Evolutionary conservation across 2,888 invertebrate genomes (phyloP).

Genomic region (Synergus laeviventris): DNA sequence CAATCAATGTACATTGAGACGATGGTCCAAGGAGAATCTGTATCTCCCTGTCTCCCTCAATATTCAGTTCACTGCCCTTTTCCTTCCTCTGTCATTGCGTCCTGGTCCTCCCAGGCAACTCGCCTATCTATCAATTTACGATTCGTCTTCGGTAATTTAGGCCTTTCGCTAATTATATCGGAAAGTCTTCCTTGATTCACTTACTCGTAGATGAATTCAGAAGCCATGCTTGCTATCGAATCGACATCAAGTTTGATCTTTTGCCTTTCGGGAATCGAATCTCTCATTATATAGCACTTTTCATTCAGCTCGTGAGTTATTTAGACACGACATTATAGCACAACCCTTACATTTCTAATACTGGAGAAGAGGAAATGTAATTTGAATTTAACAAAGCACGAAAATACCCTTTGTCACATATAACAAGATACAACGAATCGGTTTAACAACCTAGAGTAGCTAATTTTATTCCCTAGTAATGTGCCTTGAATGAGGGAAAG

Average conservation of each 20-base stretch:
- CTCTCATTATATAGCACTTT: not conserved
- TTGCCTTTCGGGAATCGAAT: not conserved
- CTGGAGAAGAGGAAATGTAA: not conserved
- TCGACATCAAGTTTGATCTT: not conserved
- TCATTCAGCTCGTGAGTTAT: not conserved
- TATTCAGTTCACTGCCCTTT: slow-evolving; percentile 43
- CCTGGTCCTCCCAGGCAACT: slow-evolving; percentile 68
- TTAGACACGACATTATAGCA: not conserved
- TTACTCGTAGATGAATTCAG: slow-evolving; percentile 59
- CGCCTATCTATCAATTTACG: slow-evolving; percentile 65
- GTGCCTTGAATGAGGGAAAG: not conserved
- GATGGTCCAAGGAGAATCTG: slow-evolving; percentile 57
- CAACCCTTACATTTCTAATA: no score
- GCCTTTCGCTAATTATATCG: slow-evolving; percentile 70
- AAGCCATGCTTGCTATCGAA: slow-evolving; percentile 40
- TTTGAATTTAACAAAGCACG: not conserved
- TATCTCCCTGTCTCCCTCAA: slow-evolving; percentile 49
- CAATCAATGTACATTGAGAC: slow-evolving; percentile 72
- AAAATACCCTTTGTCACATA: not conserved
- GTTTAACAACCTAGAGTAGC: not conserved
- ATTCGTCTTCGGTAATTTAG: slow-evolving; percentile 69
- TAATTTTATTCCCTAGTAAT: not conserved
- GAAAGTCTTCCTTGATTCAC: slow-evolving; percentile 67
- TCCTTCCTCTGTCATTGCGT: slow-evolving; percentile 49
- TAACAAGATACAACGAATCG: not conserved